Base-by-base conservation (phyloP, 2,888 invertebrate genomes). In the Gortyna flavago region DNA sequence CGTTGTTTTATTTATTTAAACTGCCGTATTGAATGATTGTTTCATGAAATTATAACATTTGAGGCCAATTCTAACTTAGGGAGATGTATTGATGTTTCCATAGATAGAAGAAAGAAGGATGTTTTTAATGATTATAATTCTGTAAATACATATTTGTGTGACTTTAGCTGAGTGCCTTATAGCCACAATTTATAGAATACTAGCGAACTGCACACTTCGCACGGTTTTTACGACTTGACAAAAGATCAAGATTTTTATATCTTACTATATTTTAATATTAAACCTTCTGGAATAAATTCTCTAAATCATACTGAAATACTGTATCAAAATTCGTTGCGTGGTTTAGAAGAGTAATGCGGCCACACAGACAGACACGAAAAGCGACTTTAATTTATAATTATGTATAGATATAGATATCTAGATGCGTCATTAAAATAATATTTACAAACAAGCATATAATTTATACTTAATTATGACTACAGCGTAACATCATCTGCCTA, bases 401-500 rank as follows among this genome's bases (percentile, higher is more conserved):
- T 25, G 54, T 54, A 25, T 54, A 25, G 51, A 0, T 16, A 16
- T 7, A 57, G 57, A 54, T 54, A 48, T 59, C 4, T 13, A 57
- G 13, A 61, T 38, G 7, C 21, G 32, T 48, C 35, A 54, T 21
- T 54, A 59, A 44, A 79, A 70, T 61, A 35, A 72, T 64, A 25
- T 65, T 54, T 72, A 48, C 65, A 41, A 61, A 66, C 21, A 25
- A 25, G 25, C 48, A 6, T 48, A 18, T 57, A 59, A 76, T 48
- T 76, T 5, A 32, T 59, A 54, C n/a, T n/a, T n/a, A n/a, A 54
- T 54, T 9, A 67, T 48, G 11, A 77, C 44, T 77, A 41, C 41
- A 41, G 41, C 1, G 41, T 41, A 11, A 41, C 41, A 38, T 38
- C 38, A 38, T 38, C 38, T 38, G 38, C 38, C 38, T 38, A 38